These are phyloP conservation scores for Tigriopus japonicus DNA, from an alignment of 1,140 invertebrate species.

Conservation along the genomic window DNA sequence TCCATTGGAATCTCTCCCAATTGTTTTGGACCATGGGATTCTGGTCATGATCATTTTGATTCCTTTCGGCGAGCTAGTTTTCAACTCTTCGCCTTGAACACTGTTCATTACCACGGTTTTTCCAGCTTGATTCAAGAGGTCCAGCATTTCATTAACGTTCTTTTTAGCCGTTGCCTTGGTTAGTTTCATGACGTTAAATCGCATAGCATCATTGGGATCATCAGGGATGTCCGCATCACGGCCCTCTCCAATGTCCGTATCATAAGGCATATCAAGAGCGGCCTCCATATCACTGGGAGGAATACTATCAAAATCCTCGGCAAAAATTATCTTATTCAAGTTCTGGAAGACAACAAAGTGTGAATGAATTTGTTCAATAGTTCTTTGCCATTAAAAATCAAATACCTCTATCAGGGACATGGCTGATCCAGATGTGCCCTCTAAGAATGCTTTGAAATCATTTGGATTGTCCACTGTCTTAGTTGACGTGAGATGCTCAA, in stretches of 20 bases:
- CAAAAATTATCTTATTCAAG: slow-evolving; percentile 2
- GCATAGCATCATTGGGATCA: background rate
- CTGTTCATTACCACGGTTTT: background rate
- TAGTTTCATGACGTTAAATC: background rate
- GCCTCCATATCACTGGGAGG: background rate
- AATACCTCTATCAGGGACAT: background rate
- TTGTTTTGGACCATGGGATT: background rate
- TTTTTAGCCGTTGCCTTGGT: background rate
- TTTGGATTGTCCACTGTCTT: background rate
- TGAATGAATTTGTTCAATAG: background rate
- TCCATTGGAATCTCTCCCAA: slow-evolving; percentile 8
- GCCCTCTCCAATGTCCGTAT: slow-evolving; percentile 11
- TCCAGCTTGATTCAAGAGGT: background rate
- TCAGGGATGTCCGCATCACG: slow-evolving; percentile 12
- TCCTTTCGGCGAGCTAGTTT: background rate
- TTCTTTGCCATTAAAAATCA: too few species aligned
- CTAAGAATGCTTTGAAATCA: background rate
- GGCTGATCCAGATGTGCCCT: background rate
- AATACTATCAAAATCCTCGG: slow-evolving; percentile 1
- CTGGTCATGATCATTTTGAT: slow-evolving; percentile 8
- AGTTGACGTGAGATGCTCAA: too few species aligned
- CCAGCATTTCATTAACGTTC: background rate
- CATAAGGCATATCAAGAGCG: slow-evolving; percentile 4
- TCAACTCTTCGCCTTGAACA: background rate
- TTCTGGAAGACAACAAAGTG: background rate